phyloP scores from a whole-genome alignment of 2,888 invertebrate species.

The Byasa hedistus region DNA sequence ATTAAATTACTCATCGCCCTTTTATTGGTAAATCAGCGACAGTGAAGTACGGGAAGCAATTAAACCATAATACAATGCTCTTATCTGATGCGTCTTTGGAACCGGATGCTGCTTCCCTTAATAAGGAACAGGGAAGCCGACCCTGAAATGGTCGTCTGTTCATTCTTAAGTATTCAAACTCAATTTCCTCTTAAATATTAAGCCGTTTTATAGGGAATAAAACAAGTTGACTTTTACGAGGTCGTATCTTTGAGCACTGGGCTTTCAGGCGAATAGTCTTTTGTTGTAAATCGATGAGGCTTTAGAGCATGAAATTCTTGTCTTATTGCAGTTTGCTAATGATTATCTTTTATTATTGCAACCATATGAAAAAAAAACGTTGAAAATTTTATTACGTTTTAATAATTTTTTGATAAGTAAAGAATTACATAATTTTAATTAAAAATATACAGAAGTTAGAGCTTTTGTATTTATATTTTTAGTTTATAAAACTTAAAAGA shows the following conservation, averaged over 20 bases:
- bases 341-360: background rate
- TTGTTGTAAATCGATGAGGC: conserved; percentile 43
- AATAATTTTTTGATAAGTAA: too few relatives aligned
- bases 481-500: too few relatives aligned
- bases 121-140: conserved; percentile 34
- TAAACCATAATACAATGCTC: conserved; percentile 19
- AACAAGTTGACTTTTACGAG: conserved; percentile 54
- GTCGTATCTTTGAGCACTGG: conserved; percentile 48
- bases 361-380: too few relatives aligned
- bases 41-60: conserved; percentile 16
- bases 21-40: conserved; percentile 15
- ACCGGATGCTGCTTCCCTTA: conserved; percentile 18
- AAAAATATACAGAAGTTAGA: too few relatives aligned
- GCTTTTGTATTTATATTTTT: too few relatives aligned
- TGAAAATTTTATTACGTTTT: too few relatives aligned
- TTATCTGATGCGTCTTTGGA: conserved; percentile 13
- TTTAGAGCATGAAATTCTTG: background rate
- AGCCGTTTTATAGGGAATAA: conserved; percentile 56
- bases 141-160: conserved; percentile 41
- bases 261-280: conserved; percentile 45
- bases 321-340: background rate
- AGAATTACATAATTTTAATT: too few relatives aligned
- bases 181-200: conserved; percentile 53
- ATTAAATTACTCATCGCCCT: background rate
- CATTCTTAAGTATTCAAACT: conserved; percentile 43